Evolutionary conservation across 2,113 vertebrate genomes (phyloP), one percentile per base, ranked within the genome.

Genomic region (Tetraodon nigroviridis): DNA sequence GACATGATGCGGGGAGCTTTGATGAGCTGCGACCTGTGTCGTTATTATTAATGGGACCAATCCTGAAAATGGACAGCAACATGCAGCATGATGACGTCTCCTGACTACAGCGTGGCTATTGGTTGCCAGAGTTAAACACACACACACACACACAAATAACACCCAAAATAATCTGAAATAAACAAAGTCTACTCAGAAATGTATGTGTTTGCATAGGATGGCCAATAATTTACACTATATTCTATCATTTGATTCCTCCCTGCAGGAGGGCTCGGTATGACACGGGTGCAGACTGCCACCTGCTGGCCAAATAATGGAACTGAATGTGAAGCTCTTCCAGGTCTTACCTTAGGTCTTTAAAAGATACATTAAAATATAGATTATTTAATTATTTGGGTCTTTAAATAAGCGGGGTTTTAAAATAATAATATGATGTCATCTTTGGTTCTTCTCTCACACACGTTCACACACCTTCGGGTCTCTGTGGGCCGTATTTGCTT

Each of bases 401-500:
- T 37, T 37, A 37, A 37, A 37, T 7, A 37, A 37, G 7, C 32
- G 12, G 32, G 32, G 12, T 37, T 37, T 37, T 1, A 37, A 37
- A 37, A 8, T 37, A 2, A 11, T 37, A 37, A 37, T 10, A 37
- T 11, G 1, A 8, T 12, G 10, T 2, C 12, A n/a, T 15, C 13
- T 18, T 46, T 16, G 44, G 44, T 46, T 16, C 44, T 17, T 46
- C 3, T 40, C 13, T 37, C 11, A 27, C 1, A 42, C 18, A 49
- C 21, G 19, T 2, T 1, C 58, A 83, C 86, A 53, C 55, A 96
- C 95, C 92, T 93, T 62, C 83, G 90, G 60, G 93, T 92, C 64
- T 89, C 90, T 0, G 88, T 11, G 0, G 91, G 82, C 21, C 88
- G 88, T 37, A 84, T 82, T 60, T 87, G 86, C 2, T 61, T 79